Base-by-base conservation (phyloP, 2,113 vertebrate genomes). In the Stegostoma tigrinum region DNA sequence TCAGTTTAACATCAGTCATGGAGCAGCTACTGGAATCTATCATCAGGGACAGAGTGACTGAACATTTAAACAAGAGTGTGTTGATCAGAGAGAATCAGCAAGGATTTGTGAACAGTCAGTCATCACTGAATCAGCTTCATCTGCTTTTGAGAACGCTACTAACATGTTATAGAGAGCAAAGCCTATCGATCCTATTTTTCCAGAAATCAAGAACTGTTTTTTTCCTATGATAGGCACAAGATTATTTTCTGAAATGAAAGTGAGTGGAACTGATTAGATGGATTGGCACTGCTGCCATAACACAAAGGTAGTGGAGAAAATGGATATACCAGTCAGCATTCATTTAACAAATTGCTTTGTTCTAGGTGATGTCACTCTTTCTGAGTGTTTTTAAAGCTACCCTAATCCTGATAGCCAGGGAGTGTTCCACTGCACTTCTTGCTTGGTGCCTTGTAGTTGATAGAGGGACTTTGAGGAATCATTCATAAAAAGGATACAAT, bases 1-100 rank as follows among this genome's bases (percentile, higher is more conserved):
- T 93, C 55, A 93, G 64, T 93, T 93, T 93, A 66, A 93, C 34
- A 93, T 93, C n/a, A 66, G 61, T 66, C 66, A 6, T 38, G 38
- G 17, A 45, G 80, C 8, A 15, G 89, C 19, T 38, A 93, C 61
- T 24, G 61, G 17, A 66, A 93, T 93, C 61, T 38, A 64, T 66
- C 89, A 91, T 91, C 55, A 93, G 61, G 34, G n/a, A 67, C 61
- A 67, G 61, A 93, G 64, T 38, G 89, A 64, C 34, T 66, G n/a
- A 66, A n/a, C 21, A 93, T 19, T 66, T 38, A 66, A 38, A 91
- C 34, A 66, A 66, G 3, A n/a, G 17, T 91, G 17, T 66, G 17
- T 61, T 38, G 34, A 66, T 91, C 55, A 66, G n/a, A 66, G 19
- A 66, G 89, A 91, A 66, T 38, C 64, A 91, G 34, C 61, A 66